Evolutionary conservation across 2,888 invertebrate species (phyloP), one percentile per base, ranked within the genome.

Genomic region (Exocentrus adspersus): DNA sequence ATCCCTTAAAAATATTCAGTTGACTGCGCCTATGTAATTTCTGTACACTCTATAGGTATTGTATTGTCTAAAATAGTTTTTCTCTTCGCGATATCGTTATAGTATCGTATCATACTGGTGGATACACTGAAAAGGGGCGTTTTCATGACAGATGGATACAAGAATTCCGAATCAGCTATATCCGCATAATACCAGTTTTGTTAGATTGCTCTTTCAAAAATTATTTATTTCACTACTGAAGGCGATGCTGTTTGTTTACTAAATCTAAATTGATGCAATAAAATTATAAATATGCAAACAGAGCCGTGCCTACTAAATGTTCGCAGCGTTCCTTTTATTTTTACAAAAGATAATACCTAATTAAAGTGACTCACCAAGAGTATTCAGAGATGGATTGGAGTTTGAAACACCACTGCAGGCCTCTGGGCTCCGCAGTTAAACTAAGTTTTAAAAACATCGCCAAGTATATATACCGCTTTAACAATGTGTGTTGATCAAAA

Each of bases 401-500:
- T 17, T 28, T 16, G 7, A 6, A 60, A 72, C 76, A 76, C 77
- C 69, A 71, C 78, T 77, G 78, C 78, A 77, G 78, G 78, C 78
- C 78, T 72, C 74, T 37, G 65, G 56, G 72, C 78, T 77, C 78
- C 75, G 76, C 78, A 78, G 78, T 73, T 70, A 70, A 72, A 78
- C 77, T 78, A 72, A 72, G 71, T 74, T 74, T 65, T 71, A 70
- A 73, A 74, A 76, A 72, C 77, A 76, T 76, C 72, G 72, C 70
- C 66, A 75, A 76, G 72, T 76, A 74, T 78, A 77, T 78, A 78
- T 78, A 77, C 73, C 73, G 72, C 73, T 70, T 72, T 70, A 77
- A 77, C 76, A 75, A 77, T 77, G 72, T 76, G 74, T 74, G 66
- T 70, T 76, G 76, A 78, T 78, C 75, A 74, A 75, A 77, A 78